Evolutionary conservation across 2,888 invertebrate genomes (phyloP).

Genomic region (Heliothis peltigera): DNA sequence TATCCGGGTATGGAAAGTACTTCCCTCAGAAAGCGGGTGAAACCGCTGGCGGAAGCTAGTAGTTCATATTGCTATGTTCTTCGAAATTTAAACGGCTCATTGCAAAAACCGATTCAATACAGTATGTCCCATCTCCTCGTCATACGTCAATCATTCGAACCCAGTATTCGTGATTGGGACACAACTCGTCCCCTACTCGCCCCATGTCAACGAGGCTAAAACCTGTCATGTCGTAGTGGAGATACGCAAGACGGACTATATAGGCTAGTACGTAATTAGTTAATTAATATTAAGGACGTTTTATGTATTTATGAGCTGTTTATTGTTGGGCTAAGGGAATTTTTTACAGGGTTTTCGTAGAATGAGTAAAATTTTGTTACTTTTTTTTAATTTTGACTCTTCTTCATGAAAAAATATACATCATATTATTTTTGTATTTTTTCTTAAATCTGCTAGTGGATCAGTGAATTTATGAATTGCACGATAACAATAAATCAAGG

Average conservation of each 20-base stretch:
- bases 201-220: slow-evolving; percentile 24
- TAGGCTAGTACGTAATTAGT: slow-evolving; percentile 15
- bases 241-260: slow-evolving; percentile 9
- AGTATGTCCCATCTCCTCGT: neutral
- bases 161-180: neutral
- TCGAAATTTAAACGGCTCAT: neutral
- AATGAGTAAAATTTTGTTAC: too few relatives aligned
- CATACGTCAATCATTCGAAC: neutral
- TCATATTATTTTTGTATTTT: too few relatives aligned
- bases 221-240: slow-evolving; percentile 22
- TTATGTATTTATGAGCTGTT: neutral
- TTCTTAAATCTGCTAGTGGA: too few relatives aligned
- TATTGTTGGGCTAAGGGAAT: neutral
- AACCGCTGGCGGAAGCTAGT: too few relatives aligned
- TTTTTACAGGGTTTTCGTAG: too few relatives aligned
- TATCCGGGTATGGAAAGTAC: too few relatives aligned
- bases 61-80: too few relatives aligned
- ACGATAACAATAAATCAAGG: too few relatives aligned
- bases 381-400: too few relatives aligned
- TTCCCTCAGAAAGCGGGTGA: too few relatives aligned
- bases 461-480: too few relatives aligned
- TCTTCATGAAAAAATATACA: too few relatives aligned
- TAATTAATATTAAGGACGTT: slow-evolving; percentile 1
- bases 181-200: neutral
- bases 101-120: neutral